These are phyloP conservation scores for Drosophila mulleri DNA, from an alignment of 2,888 invertebrate species.

Conservation along the genomic window DNA sequence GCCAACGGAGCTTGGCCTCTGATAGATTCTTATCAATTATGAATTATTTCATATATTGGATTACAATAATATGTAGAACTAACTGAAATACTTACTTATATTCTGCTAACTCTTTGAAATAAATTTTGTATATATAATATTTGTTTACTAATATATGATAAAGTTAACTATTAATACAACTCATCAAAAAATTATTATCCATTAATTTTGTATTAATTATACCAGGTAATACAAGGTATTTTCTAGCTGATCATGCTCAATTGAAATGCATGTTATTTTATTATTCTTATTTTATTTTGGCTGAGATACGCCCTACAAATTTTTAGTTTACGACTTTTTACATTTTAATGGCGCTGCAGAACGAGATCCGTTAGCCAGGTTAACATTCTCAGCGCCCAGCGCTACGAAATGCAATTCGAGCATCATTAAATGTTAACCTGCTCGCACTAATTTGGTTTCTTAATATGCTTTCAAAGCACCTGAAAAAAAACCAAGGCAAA, in stretches of 20 bases:
- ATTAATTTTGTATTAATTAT: too few species aligned
- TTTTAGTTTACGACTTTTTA: constrained; percentile 73
- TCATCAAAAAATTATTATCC: too few species aligned
- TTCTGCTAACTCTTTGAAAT: too few species aligned
- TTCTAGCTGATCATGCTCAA: neutral
- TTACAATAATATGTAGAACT: too few species aligned
- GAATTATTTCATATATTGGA: too few species aligned
- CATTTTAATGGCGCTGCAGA: constrained; percentile 64
- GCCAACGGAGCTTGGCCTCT: too few species aligned
- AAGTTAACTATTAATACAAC: too few species aligned
- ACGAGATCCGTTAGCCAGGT: constrained; percentile 43
- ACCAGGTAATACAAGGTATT: constrained; percentile 12
- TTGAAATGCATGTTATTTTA: neutral
- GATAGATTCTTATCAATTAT: too few species aligned
- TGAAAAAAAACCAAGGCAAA: constrained; percentile 29
- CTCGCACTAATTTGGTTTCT: constrained; percentile 69
- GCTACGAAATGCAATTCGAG: constrained; percentile 66
- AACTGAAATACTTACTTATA: too few species aligned
- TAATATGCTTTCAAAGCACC: constrained; percentile 72
- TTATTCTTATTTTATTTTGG: constrained; percentile 15
- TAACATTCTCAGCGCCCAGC: constrained; percentile 42
- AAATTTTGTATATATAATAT: too few species aligned
- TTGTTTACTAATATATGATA: too few species aligned
- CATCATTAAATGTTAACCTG: constrained; percentile 69
- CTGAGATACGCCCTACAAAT: constrained; percentile 56